phyloP scores from a whole-genome alignment of 2,113 vertebrate species.

The Eubucco bourcierii region DNA sequence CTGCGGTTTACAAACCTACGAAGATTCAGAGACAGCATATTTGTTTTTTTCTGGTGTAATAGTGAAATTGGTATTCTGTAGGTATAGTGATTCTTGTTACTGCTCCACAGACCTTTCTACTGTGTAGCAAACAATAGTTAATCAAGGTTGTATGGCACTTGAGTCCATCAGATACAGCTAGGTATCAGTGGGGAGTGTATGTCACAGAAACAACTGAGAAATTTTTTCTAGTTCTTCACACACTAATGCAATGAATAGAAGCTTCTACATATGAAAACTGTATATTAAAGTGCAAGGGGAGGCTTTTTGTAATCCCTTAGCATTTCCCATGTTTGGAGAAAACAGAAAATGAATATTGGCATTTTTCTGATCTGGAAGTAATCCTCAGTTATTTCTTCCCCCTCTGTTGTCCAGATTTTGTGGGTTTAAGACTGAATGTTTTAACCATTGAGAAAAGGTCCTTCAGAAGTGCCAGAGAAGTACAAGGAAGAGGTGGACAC shows the following conservation, averaged over 20 bases:
- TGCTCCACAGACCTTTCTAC: background rate
- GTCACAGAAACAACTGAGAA: background rate
- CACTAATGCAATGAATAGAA: background rate
- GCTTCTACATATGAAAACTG: background rate
- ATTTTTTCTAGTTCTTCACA: background rate
- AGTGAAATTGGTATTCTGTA: background rate
- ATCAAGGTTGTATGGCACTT: background rate
- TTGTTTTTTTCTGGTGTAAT: background rate
- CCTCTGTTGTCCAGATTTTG: background rate
- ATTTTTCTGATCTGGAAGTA: background rate
- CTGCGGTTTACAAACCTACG: background rate
- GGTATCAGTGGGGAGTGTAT: background rate
- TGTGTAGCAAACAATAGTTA: background rate
- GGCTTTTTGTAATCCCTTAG: background rate
- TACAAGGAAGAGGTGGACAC: too few species aligned
- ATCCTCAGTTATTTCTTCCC: background rate
- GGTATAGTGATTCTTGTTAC: background rate
- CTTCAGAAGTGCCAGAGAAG: too few species aligned
- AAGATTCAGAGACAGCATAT: background rate
- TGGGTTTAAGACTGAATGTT: too few species aligned
- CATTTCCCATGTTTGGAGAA: background rate
- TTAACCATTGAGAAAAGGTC: too few species aligned
- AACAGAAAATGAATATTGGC: background rate
- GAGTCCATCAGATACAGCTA: background rate
- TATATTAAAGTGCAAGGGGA: background rate